Base-by-base conservation (phyloP, 2,888 invertebrate species). In the Plutella xylostella region DNA sequence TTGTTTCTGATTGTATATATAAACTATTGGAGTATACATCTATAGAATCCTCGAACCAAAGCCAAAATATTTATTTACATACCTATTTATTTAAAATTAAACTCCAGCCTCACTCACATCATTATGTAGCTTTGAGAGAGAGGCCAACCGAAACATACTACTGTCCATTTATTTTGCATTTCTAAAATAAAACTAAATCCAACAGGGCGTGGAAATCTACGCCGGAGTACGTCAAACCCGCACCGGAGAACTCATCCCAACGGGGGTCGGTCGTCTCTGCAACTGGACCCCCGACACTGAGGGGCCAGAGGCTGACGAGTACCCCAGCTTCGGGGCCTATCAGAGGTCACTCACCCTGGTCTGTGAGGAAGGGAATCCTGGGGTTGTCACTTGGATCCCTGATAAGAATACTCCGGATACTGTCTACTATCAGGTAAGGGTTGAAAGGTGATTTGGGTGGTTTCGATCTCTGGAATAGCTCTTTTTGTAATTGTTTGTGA, bases 281-380 rank as follows among this genome's bases (percentile, higher is more conserved):
- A 92, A 92, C 75, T 96, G 96, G 96, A 90, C 90, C 0, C 93
- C 92, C 0, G 90, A 92, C 71, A 85, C 79, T 11, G 85, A 87
- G 45, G 88, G 89, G 1, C 92, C 93, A 0, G 75, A 75, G 0
- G 91, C 94, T 0, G 94, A 95, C 59, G 92, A 93, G 46, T 96
- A 89, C 67, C 88, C 89, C 12, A 93, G 94, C 9, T 96, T 96
- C 63, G 96, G 95, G 0, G 94, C 94, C 4, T 96, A 93, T 70
- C 96, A 96, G 73, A 85, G 96, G 21, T 91, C 91, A 0, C 75
- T 96, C 17, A 91, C 92, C 15, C 85, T 96, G 1, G 88, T 90
- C 56, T 97, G 96, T 67, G 94, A 95, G 61, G 85, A 85, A 47
- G 95, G 95, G 3, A 90, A 90, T 57, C 94, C 95, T 0, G 96